Conservation (phyloP, 2,113 vertebrate species). For the Pitta sordida region DNA sequence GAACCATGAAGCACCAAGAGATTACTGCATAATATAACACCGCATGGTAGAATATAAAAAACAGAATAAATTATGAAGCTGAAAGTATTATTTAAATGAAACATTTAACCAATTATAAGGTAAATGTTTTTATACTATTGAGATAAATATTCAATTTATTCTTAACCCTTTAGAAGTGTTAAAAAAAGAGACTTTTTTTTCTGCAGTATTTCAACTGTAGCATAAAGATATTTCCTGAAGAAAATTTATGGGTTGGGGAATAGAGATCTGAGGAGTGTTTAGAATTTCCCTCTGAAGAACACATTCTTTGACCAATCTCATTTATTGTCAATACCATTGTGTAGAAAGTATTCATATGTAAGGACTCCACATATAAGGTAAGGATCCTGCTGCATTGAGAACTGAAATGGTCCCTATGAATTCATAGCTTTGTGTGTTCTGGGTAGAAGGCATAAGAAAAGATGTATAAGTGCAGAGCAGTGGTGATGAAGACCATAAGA, state of each 20-base stretch:
- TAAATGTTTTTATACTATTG: not conserved
- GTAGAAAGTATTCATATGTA: not conserved
- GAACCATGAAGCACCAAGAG: no score
- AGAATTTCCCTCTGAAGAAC: not conserved
- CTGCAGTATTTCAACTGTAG: not conserved
- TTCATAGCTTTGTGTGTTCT: not conserved
- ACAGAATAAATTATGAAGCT: not conserved
- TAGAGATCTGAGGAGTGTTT: not conserved
- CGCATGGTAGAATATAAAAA: not conserved
- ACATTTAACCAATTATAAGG: not conserved
- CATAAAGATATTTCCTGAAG: not conserved
- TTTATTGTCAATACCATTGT: not conserved
- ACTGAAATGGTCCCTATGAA: not conserved
- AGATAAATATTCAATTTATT: not conserved
- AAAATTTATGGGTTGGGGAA: not conserved
- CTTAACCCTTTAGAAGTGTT: not conserved
- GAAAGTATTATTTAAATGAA: not conserved
- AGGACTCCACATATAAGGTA: not conserved
- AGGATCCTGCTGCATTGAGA: not conserved
- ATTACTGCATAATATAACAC: not conserved
- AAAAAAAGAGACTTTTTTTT: not conserved
- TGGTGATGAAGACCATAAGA: not conserved
- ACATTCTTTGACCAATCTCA: not conserved
- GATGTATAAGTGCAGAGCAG: not conserved
- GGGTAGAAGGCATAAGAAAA: not conserved